These are phyloP conservation scores for Hybognathus amarus DNA, from an alignment of 2,797 vertebrate species.

Conservation along the genomic window DNA sequence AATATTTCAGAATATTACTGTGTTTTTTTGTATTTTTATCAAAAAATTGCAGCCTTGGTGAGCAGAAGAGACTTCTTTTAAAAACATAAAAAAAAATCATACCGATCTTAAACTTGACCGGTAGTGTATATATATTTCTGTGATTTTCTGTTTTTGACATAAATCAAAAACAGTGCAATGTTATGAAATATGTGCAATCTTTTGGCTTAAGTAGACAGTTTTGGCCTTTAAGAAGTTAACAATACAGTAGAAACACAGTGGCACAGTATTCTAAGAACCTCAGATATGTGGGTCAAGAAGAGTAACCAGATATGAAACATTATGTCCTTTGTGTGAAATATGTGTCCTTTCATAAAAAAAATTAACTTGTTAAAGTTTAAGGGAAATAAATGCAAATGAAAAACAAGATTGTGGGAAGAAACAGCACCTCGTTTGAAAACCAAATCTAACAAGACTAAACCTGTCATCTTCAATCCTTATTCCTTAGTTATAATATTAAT, in stretches of 20 bases:
- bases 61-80: too few species aligned
- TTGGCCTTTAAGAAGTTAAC: not conserved
- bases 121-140: too few species aligned
- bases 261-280: not conserved
- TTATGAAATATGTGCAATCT: not conserved
- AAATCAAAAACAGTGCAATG: not conserved
- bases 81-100: too few species aligned
- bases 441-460: not conserved
- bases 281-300: not conserved
- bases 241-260: slow-evolving; percentile 9
- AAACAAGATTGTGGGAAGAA: not conserved
- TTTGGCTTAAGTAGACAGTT: not conserved
- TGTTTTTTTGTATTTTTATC: too few species aligned
- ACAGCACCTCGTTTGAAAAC: slow-evolving; percentile 9
- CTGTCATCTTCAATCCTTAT: too few species aligned
- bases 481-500: not conserved
- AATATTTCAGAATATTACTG: too few species aligned
- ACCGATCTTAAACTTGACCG: too few species aligned
- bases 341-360: not conserved
- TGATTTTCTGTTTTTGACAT: too few species aligned
- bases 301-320: not conserved
- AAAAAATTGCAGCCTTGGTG: too few species aligned
- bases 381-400: slow-evolving; percentile 32
- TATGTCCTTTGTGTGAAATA: not conserved
- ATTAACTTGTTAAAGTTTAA: not conserved